Conservation (phyloP, 1,140 invertebrate species). For the Drosophila pruinosa region DNA sequence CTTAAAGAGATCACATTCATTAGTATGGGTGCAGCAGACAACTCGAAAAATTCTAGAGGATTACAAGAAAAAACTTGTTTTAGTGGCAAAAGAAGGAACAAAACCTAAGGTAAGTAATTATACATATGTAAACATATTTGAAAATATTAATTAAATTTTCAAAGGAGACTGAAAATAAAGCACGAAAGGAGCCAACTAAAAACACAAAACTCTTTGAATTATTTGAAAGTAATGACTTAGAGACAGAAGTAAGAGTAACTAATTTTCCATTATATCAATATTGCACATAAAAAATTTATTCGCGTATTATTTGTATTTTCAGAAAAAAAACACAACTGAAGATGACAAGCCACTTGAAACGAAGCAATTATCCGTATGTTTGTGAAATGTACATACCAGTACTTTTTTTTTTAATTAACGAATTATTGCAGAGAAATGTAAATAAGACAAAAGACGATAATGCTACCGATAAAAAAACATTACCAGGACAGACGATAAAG, state of each 20-base stretch:
- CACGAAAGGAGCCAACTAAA: background rate
- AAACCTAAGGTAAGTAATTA: background rate
- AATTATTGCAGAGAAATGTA: too few species aligned
- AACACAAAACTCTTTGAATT: conserved; percentile 25
- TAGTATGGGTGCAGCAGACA: conserved; percentile 25
- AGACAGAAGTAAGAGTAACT: background rate
- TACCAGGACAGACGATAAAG: too few species aligned
- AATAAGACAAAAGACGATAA: too few species aligned
- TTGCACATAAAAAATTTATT: too few species aligned
- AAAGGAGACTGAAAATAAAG: background rate
- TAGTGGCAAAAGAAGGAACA: background rate
- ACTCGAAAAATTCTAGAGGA: conserved; percentile 10
- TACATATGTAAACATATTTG: background rate
- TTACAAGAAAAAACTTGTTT: background rate
- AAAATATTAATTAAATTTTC: background rate
- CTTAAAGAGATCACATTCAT: background rate
- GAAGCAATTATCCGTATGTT: too few species aligned
- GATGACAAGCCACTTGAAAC: too few species aligned
- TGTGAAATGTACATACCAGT: too few species aligned
- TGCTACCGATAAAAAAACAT: too few species aligned
- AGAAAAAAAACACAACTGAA: too few species aligned
- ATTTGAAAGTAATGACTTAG: conserved; percentile 6
- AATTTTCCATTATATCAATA: too few species aligned
- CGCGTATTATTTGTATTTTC: background rate
- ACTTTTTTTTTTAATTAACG: too few species aligned